Percentiles rank a stretch among this genome's conserved stretches.
Evolutionary conservation across 2,888 invertebrate species (phyloP).

Genomic region (Gryllus longicercus): DNA sequence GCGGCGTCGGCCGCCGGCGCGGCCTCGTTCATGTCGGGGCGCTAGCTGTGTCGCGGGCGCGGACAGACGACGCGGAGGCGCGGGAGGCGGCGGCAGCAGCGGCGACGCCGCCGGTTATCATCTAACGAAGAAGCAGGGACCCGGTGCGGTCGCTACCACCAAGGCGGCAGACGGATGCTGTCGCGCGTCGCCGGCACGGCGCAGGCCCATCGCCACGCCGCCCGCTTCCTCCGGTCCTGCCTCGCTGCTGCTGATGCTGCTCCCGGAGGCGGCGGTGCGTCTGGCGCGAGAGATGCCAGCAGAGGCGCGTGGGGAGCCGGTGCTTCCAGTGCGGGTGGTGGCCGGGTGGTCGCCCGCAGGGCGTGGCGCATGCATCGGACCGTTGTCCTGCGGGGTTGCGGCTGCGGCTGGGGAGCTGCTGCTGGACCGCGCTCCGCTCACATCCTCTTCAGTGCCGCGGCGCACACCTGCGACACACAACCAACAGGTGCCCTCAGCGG

Average conservation of each 20-base stretch:
- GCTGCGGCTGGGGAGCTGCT: background rate
- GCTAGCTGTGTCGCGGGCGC: background rate
- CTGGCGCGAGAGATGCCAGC: background rate
- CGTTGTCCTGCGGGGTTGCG: background rate
- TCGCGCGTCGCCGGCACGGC: background rate
- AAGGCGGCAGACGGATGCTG: background rate
- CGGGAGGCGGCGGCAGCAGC: background rate
- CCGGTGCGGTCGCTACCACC: slow-evolving; percentile 19
- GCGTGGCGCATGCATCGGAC: background rate
- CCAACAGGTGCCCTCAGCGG: too few relatives aligned
- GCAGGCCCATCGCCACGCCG: background rate
- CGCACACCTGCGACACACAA: too few relatives aligned
- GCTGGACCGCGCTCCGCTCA: background rate
- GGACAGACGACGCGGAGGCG: background rate
- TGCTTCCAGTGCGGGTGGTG: background rate
- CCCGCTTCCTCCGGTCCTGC: background rate
- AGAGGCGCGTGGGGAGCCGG: too few relatives aligned
- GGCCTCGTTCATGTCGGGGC: background rate
- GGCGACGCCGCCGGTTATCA: slow-evolving; percentile 30
- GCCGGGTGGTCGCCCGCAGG: background rate
- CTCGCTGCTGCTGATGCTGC: background rate
- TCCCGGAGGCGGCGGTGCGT: background rate
- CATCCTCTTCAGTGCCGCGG: background rate
- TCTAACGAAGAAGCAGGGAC: slow-evolving; percentile 28
- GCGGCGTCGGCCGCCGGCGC: background rate